These are phyloP conservation scores for Otis tarda DNA, from an alignment of 2,113 vertebrate species.

Conservation along the genomic window DNA sequence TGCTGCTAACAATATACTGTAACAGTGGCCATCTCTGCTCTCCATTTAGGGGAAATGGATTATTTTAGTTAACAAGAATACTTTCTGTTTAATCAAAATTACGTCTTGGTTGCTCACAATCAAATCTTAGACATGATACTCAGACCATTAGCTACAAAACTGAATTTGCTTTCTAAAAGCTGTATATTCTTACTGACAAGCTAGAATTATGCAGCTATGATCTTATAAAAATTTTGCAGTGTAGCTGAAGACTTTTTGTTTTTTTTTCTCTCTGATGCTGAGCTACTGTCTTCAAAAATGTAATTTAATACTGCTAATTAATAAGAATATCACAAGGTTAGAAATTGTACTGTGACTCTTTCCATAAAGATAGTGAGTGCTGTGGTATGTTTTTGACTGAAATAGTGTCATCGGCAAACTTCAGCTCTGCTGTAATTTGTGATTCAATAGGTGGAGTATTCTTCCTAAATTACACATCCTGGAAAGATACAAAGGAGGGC, in stretches of 20 bases:
- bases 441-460: neutral
- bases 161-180: neutral
- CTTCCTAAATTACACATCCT: neutral
- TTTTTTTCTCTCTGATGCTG: neutral
- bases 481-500: neutral
- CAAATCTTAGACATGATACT: neutral
- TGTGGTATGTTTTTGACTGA: neutral
- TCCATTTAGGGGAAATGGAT: neutral
- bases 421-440: neutral
- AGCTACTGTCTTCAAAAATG: neutral
- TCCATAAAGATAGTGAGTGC: neutral
- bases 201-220: neutral
- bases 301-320: neutral
- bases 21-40: neutral
- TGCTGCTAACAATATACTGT: neutral
- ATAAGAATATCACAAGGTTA: neutral
- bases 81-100: conserved; percentile 4
- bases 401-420: neutral
- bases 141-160: neutral
- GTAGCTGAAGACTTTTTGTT: neutral
- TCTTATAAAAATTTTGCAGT: neutral
- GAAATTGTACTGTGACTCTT: neutral
- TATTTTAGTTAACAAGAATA: neutral
- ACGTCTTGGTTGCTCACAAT: neutral
- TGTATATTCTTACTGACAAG: neutral